These are phyloP conservation scores for Notamacropus eugenii DNA, from an alignment of 2,797 vertebrate genomes.

Conservation along the genomic window DNA sequence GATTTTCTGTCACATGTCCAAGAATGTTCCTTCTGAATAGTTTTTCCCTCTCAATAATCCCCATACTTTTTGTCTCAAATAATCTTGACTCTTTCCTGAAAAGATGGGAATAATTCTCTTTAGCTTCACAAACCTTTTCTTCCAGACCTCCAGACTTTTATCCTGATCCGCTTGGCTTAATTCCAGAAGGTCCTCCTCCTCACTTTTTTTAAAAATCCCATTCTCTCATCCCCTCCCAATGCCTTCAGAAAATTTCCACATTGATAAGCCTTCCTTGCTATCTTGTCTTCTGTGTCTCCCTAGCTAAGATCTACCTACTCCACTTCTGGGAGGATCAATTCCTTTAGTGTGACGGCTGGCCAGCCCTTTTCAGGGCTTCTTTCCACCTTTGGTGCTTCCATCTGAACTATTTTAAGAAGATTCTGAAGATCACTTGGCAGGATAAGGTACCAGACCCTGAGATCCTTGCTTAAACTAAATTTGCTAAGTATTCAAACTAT, in stretches of 20 bases:
- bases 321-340: too few relatives aligned
- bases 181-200: too few relatives aligned
- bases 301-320: background rate
- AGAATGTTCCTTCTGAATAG: background rate
- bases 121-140: background rate
- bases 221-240: background rate
- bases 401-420: too few relatives aligned
- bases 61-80: background rate
- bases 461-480: too few relatives aligned
- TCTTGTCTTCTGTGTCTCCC: background rate
- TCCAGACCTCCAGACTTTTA: background rate
- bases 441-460: too few relatives aligned
- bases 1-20: background rate
- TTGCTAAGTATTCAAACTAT: too few relatives aligned
- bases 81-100: background rate
- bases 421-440: too few relatives aligned
- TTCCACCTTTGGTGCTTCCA: too few relatives aligned
- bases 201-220: too few relatives aligned
- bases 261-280: background rate
- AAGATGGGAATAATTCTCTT: background rate
- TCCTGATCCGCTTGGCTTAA: background rate
- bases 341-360: too few relatives aligned
- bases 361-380: too few relatives aligned
- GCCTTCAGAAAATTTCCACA: background rate
- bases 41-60: too few relatives aligned